Base-by-base conservation (phyloP, 2,888 invertebrate genomes). In the Caenorhabditis uteleia region DNA sequence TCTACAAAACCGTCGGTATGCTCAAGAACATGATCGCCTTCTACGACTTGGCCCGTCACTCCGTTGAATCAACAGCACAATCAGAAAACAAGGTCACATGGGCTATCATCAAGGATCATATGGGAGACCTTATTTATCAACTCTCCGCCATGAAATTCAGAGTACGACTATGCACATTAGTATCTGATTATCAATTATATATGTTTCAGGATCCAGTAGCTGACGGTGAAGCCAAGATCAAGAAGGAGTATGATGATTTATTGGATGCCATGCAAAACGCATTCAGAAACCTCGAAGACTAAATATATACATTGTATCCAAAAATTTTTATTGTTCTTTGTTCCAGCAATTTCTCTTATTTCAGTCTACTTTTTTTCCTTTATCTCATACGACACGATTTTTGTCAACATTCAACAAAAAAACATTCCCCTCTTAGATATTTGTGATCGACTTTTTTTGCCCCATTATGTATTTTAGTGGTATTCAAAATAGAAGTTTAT, bases 1-100 rank as follows among this genome's bases (percentile, higher is more conserved):
- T 99, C 89, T 99, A 97, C 89, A 99, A 98, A 88, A 97, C 97
- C 18, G 93, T 94, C 62, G 97, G 95, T 78, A 99, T 99, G 97
- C 86, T 99, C 84, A 90, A 89, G 85, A 99, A 98, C 88, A 95
- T 99, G 86, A 95, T 99, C 83, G 88, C 92, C 51, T 94, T 99
- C 87, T 98, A 97, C 86, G 98, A 99, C 86, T 90, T 95, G 91
- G 90, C 98, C 33, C 90, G 93, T 68, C 97, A 97, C 85, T 92
- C 95, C 1, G 95, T 99, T 1, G 97, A 98, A 87, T 90, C 92
- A 68, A 98, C 98, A 26, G 93, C 97, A 53, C 95, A 97, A 87
- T 93, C 93, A 39, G 98, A 99, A 85, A 95, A 95, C 88, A 97
- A 97, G 65, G 88, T 95, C 31, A 71, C 70, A 43, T 73, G 73